A percentile compares a stretch with the other conserved stretches of the same genome.
phyloP scores from a whole-genome alignment of 2,888 invertebrate genomes.

The Pachydiplax longipennis region DNA sequence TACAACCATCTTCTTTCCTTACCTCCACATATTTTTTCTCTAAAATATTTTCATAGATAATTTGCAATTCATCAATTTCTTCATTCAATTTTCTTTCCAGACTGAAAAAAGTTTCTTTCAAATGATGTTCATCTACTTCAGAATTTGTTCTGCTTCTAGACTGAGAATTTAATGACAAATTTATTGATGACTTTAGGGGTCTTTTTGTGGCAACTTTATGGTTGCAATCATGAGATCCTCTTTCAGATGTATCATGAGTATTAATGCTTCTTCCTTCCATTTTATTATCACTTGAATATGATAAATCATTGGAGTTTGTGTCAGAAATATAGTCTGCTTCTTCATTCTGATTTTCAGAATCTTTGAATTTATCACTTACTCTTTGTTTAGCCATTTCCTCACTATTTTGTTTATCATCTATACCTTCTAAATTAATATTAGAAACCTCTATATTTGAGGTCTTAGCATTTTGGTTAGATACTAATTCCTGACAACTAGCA shows the following conservation, averaged over 20 bases:
- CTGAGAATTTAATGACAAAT: neutral
- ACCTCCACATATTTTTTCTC: neutral
- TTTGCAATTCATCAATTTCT: neutral
- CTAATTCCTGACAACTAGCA: neutral
- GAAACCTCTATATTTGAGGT: neutral
- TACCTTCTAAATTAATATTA: neutral
- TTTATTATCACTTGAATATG: neutral
- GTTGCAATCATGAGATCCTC: neutral
- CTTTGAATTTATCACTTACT: neutral
- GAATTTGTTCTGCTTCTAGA: neutral
- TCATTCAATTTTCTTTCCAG: neutral
- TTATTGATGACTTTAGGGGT: neutral
- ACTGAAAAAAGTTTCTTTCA: no score
- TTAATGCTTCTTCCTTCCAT: neutral
- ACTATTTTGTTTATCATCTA: neutral
- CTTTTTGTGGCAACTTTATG: neutral
- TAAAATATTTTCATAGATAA: neutral
- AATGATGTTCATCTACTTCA: no score
- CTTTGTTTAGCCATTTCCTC: neutral
- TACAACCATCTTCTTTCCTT: no score
- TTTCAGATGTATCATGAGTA: neutral
- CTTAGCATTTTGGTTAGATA: neutral
- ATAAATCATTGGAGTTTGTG: neutral
- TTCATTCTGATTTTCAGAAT: neutral
- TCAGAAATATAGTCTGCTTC: neutral